Base-by-base conservation (phyloP, 53 echinoderm and acorn worm genomes). In the Mesocentrotus franciscanus region DNA sequence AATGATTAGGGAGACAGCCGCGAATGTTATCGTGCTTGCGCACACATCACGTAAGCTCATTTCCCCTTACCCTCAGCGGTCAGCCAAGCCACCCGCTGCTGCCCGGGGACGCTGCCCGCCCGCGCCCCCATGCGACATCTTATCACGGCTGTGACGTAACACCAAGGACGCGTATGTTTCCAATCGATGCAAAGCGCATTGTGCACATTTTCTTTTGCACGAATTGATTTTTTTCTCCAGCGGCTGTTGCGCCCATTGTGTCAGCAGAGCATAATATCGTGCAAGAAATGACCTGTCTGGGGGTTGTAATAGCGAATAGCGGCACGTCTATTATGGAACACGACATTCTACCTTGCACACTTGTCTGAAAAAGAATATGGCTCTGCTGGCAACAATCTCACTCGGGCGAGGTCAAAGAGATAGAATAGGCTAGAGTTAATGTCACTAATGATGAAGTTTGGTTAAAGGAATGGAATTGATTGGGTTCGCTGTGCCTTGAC, bases 21-120 rank as follows among this genome's bases (percentile, higher is more conserved):
- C 94, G 94, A 94, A 94, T 94, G 94, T 94, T 81, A 35, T 94
- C 59, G 83, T 60, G 81, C 60, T 39, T 14, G 9, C 22, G 93
- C 33, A 75, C 29, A 70, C 49, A 71, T 76, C 75, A 56, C 72
- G 61, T 93, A 93, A 93, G n/a, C 29, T 42, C 26, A n/a, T 49
- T 93, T 59, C 72, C 93, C 72, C 10, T 11, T n/a, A 0, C 2
- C 74, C 14, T 26, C 91, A 6, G 35, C 68, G 20, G 14, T 16
- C 79, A 79, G 17, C 71, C 35, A 32, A 79, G 36, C 79, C 79
- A 79, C 36, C 79, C 79, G 90, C 60, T 29, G 60, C 60, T 29
- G 32, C 27, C 35, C 90, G 90, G 57, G 90, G 58, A 89, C 90
- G 59, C 60, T 14, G 27, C 87, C 33, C 56, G 27, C 57, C 85